Conservation (phyloP, 1,140 invertebrate genomes). For the Asbolus verrucosus region DNA sequence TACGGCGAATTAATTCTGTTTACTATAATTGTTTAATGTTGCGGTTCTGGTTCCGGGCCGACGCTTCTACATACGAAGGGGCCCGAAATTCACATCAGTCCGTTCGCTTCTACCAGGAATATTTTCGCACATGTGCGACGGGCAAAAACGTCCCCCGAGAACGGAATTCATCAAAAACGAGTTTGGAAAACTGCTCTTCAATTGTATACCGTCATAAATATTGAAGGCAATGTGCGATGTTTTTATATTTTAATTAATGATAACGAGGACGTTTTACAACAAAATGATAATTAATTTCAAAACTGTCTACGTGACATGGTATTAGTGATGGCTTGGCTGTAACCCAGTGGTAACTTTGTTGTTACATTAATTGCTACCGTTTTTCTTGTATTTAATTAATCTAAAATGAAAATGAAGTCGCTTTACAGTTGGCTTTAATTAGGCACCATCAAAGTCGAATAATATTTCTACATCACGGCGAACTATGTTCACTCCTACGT, state of each 20-base stretch:
- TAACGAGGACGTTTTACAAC: conserved; percentile 47
- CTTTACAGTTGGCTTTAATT: conserved; percentile 37
- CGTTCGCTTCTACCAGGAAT: not conserved
- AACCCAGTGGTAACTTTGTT: conserved; percentile 47
- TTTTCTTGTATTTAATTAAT: conserved; percentile 49
- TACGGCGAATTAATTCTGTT: conserved; percentile 49
- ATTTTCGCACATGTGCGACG: conserved; percentile 10
- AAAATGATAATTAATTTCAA: conserved; percentile 39
- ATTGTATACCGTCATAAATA: conserved; percentile 48
- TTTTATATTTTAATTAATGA: conserved; percentile 52
- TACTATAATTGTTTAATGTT: conserved; percentile 49
- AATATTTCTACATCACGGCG: not conserved
- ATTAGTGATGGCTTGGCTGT: conserved; percentile 49
- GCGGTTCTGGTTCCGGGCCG: conserved; percentile 41
- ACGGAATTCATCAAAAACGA: conserved; percentile 7
- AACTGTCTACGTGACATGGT: conserved; percentile 45
- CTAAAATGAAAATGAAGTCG: conserved; percentile 44
- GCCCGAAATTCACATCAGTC: conserved; percentile 22
- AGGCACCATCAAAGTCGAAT: conserved; percentile 9
- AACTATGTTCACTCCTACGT: conserved; percentile 1
- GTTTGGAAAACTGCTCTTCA: conserved; percentile 26
- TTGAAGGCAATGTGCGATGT: conserved; percentile 43
- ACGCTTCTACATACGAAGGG: conserved; percentile 35
- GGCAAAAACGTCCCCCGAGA: conserved; percentile 19
- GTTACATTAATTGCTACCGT: conserved; percentile 49